Evolutionary conservation across 1,140 invertebrate species (phyloP).

Genomic region (Drosophila pachea): DNA sequence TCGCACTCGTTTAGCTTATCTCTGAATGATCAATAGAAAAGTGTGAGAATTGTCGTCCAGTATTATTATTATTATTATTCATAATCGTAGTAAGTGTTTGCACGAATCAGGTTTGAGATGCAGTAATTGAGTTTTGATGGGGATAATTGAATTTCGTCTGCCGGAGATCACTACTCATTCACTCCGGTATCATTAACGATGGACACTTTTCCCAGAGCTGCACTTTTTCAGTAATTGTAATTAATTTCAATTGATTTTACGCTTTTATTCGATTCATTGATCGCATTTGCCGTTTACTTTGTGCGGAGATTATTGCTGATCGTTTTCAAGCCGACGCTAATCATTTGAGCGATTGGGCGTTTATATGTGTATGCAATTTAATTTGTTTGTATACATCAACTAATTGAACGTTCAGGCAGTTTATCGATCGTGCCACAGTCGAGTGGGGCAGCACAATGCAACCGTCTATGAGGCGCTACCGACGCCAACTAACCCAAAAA

Average conservation of each 20-base stretch:
- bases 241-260: neutral
- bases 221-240: neutral
- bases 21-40: neutral
- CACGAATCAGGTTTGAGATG: no score
- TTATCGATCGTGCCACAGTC: slow-evolving; percentile 25
- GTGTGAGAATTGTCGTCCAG: neutral
- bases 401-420: slow-evolving; percentile 17
- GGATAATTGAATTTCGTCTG: no score
- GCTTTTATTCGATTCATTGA: neutral
- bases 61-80: no score
- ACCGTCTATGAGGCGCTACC: slow-evolving; percentile 33
- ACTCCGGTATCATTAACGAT: no score
- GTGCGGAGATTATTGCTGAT: slow-evolving; percentile 1
- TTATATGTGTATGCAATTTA: slow-evolving; percentile 14
- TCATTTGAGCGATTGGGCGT: slow-evolving; percentile 3
- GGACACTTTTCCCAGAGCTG: no score
- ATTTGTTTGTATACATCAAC: slow-evolving; percentile 18
- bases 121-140: no score
- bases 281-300: neutral
- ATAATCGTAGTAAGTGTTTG: no score
- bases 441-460: slow-evolving; percentile 11
- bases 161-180: no score
- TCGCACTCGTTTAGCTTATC: neutral
- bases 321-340: neutral
- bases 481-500: slow-evolving; percentile 36